Base-by-base conservation (phyloP, 2,113 vertebrate genomes). In the Phalacrocorax aristotelis region DNA sequence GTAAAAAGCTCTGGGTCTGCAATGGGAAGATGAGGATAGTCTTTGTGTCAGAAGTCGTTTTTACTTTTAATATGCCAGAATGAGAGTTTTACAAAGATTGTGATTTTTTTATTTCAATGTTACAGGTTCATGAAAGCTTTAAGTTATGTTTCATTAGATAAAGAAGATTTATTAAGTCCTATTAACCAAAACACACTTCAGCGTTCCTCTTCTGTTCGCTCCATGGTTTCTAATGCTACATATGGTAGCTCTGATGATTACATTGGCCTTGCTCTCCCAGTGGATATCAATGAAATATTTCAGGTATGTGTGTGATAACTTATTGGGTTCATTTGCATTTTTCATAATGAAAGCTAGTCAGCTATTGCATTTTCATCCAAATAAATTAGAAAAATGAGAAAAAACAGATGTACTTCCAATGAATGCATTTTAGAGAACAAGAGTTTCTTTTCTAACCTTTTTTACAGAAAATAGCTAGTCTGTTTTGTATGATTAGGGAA, bases 121-220 rank as follows among this genome's bases (percentile, higher is more conserved):
- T 98, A 66, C 97, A 99, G 99, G 98, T 99, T 99, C 93, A 99
- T 99, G 98, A 99, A 99, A 98, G 99, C 99, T 86, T 98, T 99
- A 97, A 99, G 99, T 97, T 99, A 99, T 25, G 99, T 99, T 78
- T 99, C 99, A 0, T 98, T 99, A 98, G 99, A 99, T 98, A 99
- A 99, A 98, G 99, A 99, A 98, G 99, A 99, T 74, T 98, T 99
- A 40, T 98, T 99, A 95, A 99, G 99, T 94, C 99, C 99, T 82
- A 99, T 99, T 97, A 99, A 99, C 98, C 99, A 99, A 97, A 99
- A 98, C 87, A 99, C 99, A 15, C 98, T 99, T 77, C 99, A 99
- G 38, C 99, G 99, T 85, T 99, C 99, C 82, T 99, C 99, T 11
- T 99, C 99, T 10, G 99, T 99, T 92, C 99, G 99, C 83, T 99